A percentile compares a stretch with the other conserved stretches of the same genome.
Evolutionary conservation across 1,140 invertebrate genomes (phyloP).

Genomic region (Harlomillsia oculata): DNA sequence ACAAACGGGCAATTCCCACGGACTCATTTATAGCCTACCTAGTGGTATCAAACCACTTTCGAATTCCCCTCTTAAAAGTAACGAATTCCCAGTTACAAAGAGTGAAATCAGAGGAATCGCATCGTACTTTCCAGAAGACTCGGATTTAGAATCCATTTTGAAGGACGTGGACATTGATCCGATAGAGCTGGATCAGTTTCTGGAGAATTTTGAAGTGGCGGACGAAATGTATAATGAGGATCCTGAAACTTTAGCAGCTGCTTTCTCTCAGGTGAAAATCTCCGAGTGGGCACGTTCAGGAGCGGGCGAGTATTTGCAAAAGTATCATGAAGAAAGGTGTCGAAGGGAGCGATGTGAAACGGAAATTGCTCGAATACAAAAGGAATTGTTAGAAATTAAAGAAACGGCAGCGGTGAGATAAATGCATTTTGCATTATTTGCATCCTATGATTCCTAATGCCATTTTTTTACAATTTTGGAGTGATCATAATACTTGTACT

Average conservation of each 20-base stretch:
- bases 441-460: too few relatives aligned
- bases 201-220: constrained; percentile 9
- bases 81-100: too few relatives aligned
- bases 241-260: constrained; percentile 7
- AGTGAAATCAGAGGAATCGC: too few relatives aligned
- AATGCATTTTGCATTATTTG: too few relatives aligned
- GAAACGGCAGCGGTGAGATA: constrained; percentile 25
- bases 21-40: too few relatives aligned
- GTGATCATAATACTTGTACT: too few relatives aligned
- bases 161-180: constrained; percentile 11
- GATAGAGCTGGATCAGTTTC: constrained; percentile 24
- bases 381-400: constrained; percentile 18
- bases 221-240: constrained; percentile 13
- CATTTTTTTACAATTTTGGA: too few relatives aligned
- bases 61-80: too few relatives aligned
- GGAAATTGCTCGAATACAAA: constrained; percentile 23
- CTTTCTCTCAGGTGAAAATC: constrained; percentile 13
- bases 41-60: too few relatives aligned
- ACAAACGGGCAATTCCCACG: too few relatives aligned
- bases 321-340: constrained; percentile 29
- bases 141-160: constrained; percentile 16
- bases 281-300: constrained; percentile 18
- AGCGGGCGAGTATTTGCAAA: constrained; percentile 15
- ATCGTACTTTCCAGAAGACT: too few relatives aligned
- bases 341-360: constrained; percentile 28